A percentile compares a stretch with the other conserved stretches of the same genome.
phyloP scores from a whole-genome alignment of 1,140 invertebrate genomes.

The Triops longicaudatus region DNA sequence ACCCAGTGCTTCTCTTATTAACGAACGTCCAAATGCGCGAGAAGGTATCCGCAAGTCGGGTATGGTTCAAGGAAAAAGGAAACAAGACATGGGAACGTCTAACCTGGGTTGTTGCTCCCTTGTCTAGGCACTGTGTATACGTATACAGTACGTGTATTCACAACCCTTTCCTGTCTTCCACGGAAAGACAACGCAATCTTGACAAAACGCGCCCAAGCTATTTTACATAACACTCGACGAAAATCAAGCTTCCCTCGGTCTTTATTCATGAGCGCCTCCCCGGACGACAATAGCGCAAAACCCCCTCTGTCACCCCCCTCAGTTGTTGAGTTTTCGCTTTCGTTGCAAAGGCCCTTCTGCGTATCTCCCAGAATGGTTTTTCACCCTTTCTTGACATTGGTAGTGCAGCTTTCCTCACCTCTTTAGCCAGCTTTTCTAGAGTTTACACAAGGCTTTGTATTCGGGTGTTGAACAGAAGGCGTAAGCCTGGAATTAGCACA shows the following conservation, averaged over 20 bases:
- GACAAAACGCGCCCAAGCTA: neutral
- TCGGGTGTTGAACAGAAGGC: neutral
- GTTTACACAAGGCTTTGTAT: neutral
- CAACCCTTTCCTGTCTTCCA: neutral
- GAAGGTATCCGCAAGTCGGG: too few species aligned
- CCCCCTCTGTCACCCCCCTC: neutral
- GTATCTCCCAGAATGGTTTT: neutral
- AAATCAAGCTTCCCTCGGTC: neutral
- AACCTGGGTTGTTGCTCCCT: too few species aligned
- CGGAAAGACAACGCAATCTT: neutral
- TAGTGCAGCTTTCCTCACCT: neutral
- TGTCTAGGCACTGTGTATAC: too few species aligned
- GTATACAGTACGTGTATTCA: too few species aligned
- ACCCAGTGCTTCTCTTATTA: neutral
- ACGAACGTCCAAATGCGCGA: too few species aligned
- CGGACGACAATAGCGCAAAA: neutral
- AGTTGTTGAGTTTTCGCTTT: neutral
- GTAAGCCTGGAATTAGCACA: neutral
- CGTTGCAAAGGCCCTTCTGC: neutral
- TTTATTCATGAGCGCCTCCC: neutral
- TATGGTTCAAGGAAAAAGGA: too few species aligned
- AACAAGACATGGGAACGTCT: too few species aligned
- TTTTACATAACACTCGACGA: neutral
- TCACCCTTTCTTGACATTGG: neutral
- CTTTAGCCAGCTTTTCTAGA: neutral